Evolutionary conservation across 2,113 vertebrate species (phyloP).

Genomic region (Calyptommatus sinebrachiatus): DNA sequence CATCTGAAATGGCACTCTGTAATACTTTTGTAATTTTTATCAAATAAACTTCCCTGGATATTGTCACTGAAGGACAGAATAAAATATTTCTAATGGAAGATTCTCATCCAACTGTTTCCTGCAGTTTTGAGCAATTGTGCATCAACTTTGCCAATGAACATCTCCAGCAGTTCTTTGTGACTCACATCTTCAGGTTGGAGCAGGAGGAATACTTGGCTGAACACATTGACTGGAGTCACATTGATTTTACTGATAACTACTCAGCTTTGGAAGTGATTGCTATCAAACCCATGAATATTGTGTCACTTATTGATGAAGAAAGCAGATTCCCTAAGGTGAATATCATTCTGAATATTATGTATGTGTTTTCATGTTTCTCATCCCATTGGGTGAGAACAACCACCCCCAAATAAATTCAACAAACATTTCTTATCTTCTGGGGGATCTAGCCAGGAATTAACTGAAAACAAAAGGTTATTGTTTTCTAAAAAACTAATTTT

Average conservation of each 20-base stretch:
- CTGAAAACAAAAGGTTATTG: neutral
- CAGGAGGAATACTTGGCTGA: slow-evolving; percentile 89
- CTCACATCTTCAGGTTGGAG: slow-evolving; percentile 89
- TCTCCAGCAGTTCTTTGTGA: slow-evolving; percentile 96
- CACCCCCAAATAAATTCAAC: neutral
- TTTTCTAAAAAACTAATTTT: neutral
- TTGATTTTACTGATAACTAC: slow-evolving; percentile 87
- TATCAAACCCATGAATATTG: slow-evolving; percentile 84
- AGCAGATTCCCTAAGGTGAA: slow-evolving; percentile 92
- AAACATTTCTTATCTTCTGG: neutral
- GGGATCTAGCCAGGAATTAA: neutral
- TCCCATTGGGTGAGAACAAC: neutral
- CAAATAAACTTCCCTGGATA: neutral
- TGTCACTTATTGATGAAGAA: slow-evolving; percentile 94
- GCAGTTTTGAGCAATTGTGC: slow-evolving; percentile 96
- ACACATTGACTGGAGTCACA: slow-evolving; percentile 83
- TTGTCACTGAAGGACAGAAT: neutral
- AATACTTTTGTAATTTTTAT: neutral
- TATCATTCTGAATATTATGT: neutral
- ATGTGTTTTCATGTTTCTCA: too few species aligned
- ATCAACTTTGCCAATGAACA: slow-evolving; percentile 98
- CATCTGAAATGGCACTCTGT: neutral
- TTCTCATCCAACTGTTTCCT: neutral
- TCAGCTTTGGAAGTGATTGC: slow-evolving; percentile 82
- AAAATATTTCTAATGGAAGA: slow-evolving; percentile 2